These are phyloP conservation scores for Chamaetylas fuelleborni DNA, from an alignment of 2,113 vertebrate genomes.

Conservation along the genomic window DNA sequence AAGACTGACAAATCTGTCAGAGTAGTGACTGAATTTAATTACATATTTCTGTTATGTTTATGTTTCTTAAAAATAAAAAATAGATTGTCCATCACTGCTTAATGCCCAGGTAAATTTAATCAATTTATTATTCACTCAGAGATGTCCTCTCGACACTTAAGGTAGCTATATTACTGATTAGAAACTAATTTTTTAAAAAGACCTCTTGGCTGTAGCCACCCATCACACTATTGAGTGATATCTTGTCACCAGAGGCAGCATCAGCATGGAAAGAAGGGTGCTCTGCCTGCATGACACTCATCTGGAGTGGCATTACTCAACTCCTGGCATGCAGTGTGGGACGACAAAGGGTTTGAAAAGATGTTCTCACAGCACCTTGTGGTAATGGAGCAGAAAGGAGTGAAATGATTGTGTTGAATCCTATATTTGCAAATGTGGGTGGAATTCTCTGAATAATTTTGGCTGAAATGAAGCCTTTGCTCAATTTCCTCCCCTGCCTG, in stretches of 20 bases:
- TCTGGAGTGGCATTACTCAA: conserved; percentile 28
- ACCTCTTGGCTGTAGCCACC: background rate
- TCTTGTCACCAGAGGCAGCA: background rate
- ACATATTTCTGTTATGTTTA: background rate
- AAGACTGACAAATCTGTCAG: background rate
- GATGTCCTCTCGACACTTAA: background rate
- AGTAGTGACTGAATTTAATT: background rate
- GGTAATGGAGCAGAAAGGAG: conserved; percentile 35
- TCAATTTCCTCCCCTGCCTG: conserved; percentile 19
- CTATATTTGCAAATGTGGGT: conserved; percentile 46
- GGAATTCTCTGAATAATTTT: conserved; percentile 61
- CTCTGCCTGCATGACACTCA: conserved; percentile 23
- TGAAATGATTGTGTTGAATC: conserved; percentile 35
- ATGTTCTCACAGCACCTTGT: conserved; percentile 10
- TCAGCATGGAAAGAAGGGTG: background rate
- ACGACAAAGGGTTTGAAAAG: conserved; percentile 5
- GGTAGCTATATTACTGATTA: background rate
- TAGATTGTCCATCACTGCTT: background rate
- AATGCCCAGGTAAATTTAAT: background rate
- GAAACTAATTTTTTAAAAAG: background rate
- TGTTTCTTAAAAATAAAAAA: background rate
- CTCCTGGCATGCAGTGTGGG: conserved; percentile 4
- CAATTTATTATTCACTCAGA: background rate
- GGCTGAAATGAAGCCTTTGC: conserved; percentile 41
- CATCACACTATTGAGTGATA: background rate